These are phyloP conservation scores for Dolichotis patagonum DNA, from an alignment of 2,113 vertebrate genomes.

Conservation along the genomic window DNA sequence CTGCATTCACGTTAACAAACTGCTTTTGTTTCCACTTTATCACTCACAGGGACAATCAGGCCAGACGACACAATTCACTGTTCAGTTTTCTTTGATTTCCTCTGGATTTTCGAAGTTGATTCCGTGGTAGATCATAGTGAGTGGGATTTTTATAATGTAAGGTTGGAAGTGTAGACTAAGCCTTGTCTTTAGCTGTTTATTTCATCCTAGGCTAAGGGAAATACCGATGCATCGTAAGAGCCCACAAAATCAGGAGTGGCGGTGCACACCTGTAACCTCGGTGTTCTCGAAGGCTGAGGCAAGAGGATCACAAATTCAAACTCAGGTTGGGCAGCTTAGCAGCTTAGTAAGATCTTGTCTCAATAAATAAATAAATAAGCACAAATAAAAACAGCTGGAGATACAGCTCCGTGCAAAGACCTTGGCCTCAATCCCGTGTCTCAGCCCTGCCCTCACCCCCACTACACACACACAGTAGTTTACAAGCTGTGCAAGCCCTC, in stretches of 20 bases:
- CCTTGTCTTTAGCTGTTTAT: not conserved
- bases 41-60: not conserved
- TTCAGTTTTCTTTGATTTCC: not conserved
- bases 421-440: not conserved
- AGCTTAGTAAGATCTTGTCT: not conserved
- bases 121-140: not conserved
- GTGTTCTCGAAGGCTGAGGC: not conserved
- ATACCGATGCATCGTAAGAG: not conserved
- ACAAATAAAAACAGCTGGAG: not conserved
- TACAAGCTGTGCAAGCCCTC: not conserved
- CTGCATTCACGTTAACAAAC: slow-evolving; percentile 57
- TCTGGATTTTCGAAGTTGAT: not conserved
- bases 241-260: not conserved
- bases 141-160: not conserved
- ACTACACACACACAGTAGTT: not conserved
- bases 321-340: not conserved
- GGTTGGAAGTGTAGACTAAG: not conserved
- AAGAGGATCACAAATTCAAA: not conserved
- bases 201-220: not conserved
- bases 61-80: not conserved
- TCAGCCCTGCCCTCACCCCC: not conserved
- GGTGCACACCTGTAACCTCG: no score
- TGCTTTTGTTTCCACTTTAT: slow-evolving; percentile 35
- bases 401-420: not conserved
- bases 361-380: not conserved